Evolutionary conservation across 1,140 invertebrate genomes (phyloP).

Genomic region (Drosophila erecta): DNA sequence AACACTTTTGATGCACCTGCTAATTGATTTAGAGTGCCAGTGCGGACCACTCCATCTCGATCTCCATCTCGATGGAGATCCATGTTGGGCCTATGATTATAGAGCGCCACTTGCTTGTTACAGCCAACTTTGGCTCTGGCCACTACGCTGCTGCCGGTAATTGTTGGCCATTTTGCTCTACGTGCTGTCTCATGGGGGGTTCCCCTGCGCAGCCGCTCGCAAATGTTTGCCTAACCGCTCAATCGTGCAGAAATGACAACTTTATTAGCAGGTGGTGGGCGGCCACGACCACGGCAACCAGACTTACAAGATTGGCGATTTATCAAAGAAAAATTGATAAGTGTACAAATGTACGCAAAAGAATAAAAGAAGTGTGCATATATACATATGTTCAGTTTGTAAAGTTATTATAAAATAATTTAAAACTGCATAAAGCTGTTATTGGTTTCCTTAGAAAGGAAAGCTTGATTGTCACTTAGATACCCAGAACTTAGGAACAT

Average conservation of each 20-base stretch:
- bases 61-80: slow-evolving; percentile 9
- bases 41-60: slow-evolving; percentile 13
- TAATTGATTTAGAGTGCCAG: slow-evolving; percentile 80
- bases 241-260: slow-evolving; percentile 78
- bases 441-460: no score
- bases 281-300: slow-evolving; percentile 17
- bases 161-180: slow-evolving; percentile 56
- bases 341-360: background rate
- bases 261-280: slow-evolving; percentile 65
- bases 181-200: slow-evolving; percentile 63
- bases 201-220: slow-evolving; percentile 15
- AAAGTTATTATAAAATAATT: no score
- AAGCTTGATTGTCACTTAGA: no score
- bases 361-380: no score
- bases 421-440: no score
- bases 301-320: slow-evolving; percentile 11
- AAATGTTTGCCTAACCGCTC: slow-evolving; percentile 72
- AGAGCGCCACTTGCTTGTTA: slow-evolving; percentile 78
- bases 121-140: slow-evolving; percentile 69
- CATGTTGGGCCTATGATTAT: slow-evolving; percentile 67
- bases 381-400: no score
- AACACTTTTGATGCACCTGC: slow-evolving; percentile 81
- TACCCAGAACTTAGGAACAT: no score
- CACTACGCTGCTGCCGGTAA: slow-evolving; percentile 56
- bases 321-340: background rate